phyloP scores from a whole-genome alignment of 2,113 vertebrate genomes.

The Eleginops maclovinus region DNA sequence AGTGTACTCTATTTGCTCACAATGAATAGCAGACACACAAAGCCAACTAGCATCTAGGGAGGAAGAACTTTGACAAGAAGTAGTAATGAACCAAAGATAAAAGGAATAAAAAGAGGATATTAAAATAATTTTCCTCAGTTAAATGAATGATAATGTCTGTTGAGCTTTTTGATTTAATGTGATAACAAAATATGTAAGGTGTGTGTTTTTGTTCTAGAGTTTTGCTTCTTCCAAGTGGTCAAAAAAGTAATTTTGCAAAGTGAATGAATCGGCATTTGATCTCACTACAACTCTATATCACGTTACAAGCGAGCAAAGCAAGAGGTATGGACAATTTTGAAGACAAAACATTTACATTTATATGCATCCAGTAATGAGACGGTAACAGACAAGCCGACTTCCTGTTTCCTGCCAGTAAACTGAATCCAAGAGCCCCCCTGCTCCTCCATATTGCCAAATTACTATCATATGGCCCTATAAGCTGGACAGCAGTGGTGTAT shows the following conservation, averaged over 20 bases:
- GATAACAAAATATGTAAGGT: too few relatives aligned
- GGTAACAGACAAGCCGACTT: conserved; percentile 7
- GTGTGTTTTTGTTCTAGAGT: too few relatives aligned
- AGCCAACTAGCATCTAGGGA: neutral
- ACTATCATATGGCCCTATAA: conserved; percentile 53
- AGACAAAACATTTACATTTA: neutral
- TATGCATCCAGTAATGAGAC: conserved; percentile 20
- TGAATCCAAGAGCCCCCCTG: conserved; percentile 36
- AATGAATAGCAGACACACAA: neutral
- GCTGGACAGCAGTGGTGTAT: conserved; percentile 10
- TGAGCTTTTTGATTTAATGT: too few relatives aligned
- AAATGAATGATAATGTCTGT: neutral
- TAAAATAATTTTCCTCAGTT: neutral
- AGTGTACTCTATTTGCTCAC: too few relatives aligned
- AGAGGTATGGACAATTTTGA: too few relatives aligned
- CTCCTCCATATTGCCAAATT: conserved; percentile 47
- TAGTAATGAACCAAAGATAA: neutral
- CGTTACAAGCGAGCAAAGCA: too few relatives aligned
- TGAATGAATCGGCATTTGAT: too few relatives aligned
- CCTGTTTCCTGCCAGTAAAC: conserved; percentile 50
- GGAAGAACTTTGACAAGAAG: neutral
- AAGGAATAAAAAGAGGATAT: neutral
- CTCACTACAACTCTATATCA: too few relatives aligned
- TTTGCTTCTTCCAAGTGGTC: too few relatives aligned
- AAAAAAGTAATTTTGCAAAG: neutral